phyloP scores from a whole-genome alignment of 2,113 vertebrate genomes.

The Syngnathus scovelli region DNA sequence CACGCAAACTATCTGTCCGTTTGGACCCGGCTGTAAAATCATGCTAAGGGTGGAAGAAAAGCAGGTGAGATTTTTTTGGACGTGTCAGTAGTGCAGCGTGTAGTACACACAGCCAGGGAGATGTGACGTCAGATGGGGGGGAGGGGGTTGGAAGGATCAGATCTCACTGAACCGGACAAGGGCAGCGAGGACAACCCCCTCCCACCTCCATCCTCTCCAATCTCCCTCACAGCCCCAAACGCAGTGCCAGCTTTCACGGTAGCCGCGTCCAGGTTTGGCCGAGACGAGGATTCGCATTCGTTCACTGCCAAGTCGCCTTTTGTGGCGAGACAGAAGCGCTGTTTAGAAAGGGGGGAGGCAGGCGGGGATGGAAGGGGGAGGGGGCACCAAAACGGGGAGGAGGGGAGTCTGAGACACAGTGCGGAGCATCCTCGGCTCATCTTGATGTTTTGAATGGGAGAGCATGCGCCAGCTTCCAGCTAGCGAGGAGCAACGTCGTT shows the following conservation, averaged over 20 bases:
- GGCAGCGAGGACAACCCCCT: constrained; percentile 35
- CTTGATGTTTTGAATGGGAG: constrained; percentile 14
- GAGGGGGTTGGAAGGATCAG: constrained; percentile 15
- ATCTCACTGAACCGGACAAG: constrained; percentile 42
- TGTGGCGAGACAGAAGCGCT: constrained; percentile 46
- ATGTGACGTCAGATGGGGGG: constrained; percentile 3
- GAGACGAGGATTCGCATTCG: constrained; percentile 47
- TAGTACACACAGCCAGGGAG: not conserved
- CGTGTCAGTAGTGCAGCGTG: not conserved
- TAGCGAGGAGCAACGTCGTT: constrained; percentile 28
- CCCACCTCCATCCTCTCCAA: constrained; percentile 36
- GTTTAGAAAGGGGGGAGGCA: constrained; percentile 11
- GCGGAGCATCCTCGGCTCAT: constrained; percentile 49
- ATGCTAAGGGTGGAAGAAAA: not conserved
- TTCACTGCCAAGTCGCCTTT: constrained; percentile 42
- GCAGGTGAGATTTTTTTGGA: no score
- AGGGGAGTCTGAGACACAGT: constrained; percentile 35
- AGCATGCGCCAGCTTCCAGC: not conserved
- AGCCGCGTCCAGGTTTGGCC: not conserved
- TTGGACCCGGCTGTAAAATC: not conserved
- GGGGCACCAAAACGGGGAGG: constrained; percentile 32
- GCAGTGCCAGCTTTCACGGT: not conserved
- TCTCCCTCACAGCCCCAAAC: constrained; percentile 9
- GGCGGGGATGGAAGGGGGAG: constrained; percentile 15
- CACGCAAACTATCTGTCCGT: not conserved